These are phyloP conservation scores for Bradypodion pumilum DNA, from an alignment of 2,797 vertebrate genomes.

Conservation along the genomic window DNA sequence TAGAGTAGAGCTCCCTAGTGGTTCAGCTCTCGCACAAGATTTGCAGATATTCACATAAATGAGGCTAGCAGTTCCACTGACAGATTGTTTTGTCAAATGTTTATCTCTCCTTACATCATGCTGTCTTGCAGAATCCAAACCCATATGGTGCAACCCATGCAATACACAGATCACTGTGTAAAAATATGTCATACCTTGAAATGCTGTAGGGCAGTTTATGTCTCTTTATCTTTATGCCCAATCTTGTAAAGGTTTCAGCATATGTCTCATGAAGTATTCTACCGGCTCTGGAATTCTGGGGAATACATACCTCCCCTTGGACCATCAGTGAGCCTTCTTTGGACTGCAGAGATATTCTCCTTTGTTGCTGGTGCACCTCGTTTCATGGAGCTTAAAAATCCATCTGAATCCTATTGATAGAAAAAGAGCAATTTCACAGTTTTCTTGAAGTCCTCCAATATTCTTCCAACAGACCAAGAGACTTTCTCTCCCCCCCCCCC, in stretches of 20 bases:
- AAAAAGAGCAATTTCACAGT: no score
- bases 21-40: background rate
- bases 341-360: no score
- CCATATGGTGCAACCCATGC: background rate
- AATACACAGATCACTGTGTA: background rate
- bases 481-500: no score
- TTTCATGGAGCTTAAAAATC: no score
- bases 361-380: no score
- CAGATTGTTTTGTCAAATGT: constrained; percentile 10
- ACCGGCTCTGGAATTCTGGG: background rate
- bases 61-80: constrained; percentile 4
- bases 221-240: background rate
- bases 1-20: background rate
- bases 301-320: background rate
- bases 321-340: no score
- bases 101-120: constrained; percentile 1
- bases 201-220: background rate
- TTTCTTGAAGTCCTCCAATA: no score
- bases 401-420: no score
- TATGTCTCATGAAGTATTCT: background rate
- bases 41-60: constrained; percentile 1
- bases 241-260: constrained; percentile 8
- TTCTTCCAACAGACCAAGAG: no score
- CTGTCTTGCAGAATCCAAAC: background rate
- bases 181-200: background rate